Conservation (phyloP, 2,797 vertebrate species). For the Falco peregrinus region DNA sequence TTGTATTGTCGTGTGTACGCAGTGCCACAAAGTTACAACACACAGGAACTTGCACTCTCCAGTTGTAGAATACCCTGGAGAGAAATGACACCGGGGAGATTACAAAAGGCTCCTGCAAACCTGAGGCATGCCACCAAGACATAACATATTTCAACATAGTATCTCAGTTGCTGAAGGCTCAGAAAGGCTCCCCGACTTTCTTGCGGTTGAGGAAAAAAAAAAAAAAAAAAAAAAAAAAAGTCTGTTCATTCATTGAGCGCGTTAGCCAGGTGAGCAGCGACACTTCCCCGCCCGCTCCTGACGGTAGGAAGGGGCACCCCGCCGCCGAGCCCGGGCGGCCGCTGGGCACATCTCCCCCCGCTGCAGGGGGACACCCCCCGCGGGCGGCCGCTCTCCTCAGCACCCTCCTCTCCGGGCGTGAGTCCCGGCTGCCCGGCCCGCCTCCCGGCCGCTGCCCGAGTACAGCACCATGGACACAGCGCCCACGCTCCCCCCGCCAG, state of each 20-base stretch:
- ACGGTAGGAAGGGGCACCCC: neutral
- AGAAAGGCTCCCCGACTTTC: constrained; percentile 6
- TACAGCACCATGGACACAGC: constrained; percentile 55
- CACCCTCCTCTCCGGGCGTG: neutral
- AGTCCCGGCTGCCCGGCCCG: neutral
- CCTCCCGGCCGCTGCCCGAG: neutral
- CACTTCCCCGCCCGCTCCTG: neutral
- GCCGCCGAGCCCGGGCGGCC: neutral
- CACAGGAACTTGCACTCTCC: constrained; percentile 61
- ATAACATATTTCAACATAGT: constrained; percentile 30
- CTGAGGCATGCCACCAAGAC: constrained; percentile 51
- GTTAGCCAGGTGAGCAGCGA: neutral
- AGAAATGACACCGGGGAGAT: constrained; percentile 54
- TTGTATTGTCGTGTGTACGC: neutral
- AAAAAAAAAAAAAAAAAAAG: no score
- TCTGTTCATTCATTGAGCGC: constrained; percentile 26
- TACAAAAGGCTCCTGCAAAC: constrained; percentile 37
- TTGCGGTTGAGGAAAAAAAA: constrained; percentile 12
- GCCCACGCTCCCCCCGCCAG: neutral
- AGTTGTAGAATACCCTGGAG: constrained; percentile 38
- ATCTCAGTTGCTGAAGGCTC: constrained; percentile 36
- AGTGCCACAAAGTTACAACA: constrained; percentile 56
- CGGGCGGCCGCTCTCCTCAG: neutral
- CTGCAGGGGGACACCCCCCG: no score
- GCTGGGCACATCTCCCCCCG: neutral